Evolutionary conservation across 2,888 invertebrate species (phyloP).

Genomic region (Herminia tarsipennalis): DNA sequence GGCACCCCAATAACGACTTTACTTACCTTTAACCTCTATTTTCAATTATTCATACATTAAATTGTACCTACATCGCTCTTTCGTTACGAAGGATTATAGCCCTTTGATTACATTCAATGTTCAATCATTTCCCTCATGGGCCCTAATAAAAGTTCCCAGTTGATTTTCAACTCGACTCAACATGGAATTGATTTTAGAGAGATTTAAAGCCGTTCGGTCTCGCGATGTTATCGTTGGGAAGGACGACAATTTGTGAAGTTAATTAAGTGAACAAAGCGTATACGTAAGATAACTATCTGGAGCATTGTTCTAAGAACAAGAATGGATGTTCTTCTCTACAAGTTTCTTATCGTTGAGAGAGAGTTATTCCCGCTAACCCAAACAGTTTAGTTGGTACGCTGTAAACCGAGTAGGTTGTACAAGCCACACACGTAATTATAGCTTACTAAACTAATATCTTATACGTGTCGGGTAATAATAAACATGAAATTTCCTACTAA

Average conservation of each 20-base stretch:
- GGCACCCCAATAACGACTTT: constrained; percentile 72
- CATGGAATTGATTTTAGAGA: constrained; percentile 51
- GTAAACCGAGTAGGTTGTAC: constrained; percentile 45
- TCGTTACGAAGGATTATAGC: constrained; percentile 57
- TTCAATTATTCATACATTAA: constrained; percentile 80
- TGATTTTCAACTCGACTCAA: constrained; percentile 38
- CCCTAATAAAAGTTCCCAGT: constrained; percentile 51
- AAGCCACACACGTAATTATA: constrained; percentile 48
- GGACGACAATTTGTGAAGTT: constrained; percentile 72
- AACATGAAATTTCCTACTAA: constrained; percentile 39
- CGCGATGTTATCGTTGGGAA: constrained; percentile 52
- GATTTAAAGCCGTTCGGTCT: constrained; percentile 47
- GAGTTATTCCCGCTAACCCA: constrained; percentile 59
- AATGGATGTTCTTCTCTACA: constrained; percentile 61
- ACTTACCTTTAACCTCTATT: constrained; percentile 74
- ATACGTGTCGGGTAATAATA: constrained; percentile 28
- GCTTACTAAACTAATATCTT: constrained; percentile 38
- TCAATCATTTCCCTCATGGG: constrained; percentile 58
- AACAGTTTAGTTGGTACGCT: constrained; percentile 50
- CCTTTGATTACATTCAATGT: constrained; percentile 63
- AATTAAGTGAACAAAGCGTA: constrained; percentile 74
- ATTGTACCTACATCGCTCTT: constrained; percentile 58
- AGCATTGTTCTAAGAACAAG: constrained; percentile 69
- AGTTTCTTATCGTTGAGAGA: constrained; percentile 69
- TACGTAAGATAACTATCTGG: constrained; percentile 65